Evolutionary conservation across 1,140 invertebrate species (phyloP).

Genomic region (Hycleus cichorii): DNA sequence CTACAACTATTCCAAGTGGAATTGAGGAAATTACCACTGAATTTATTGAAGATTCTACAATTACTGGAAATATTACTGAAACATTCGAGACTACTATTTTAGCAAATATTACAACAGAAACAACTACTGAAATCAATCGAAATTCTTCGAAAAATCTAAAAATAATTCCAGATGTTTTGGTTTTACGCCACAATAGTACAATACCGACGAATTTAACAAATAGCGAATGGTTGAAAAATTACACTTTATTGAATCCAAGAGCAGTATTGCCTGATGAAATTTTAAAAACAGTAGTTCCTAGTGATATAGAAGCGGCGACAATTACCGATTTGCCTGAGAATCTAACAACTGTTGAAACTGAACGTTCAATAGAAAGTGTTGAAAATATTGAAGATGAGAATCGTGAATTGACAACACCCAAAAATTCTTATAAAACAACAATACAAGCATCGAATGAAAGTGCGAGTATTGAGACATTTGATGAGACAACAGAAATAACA

Average conservation of each 20-base stretch:
- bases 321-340: neutral
- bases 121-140: neutral
- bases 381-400: neutral
- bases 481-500: slow-evolving; percentile 27
- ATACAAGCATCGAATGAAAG: slow-evolving; percentile 5
- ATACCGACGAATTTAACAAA: slow-evolving; percentile 15
- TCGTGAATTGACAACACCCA: neutral
- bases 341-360: neutral
- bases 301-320: slow-evolving; percentile 18
- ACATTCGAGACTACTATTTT: slow-evolving; percentile 4
- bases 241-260: slow-evolving; percentile 19
- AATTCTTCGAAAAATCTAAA: slow-evolving; percentile 13
- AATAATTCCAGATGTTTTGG: slow-evolving; percentile 30
- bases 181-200: slow-evolving; percentile 23
- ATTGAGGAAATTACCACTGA: slow-evolving; percentile 12
- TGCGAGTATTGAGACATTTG: slow-evolving; percentile 25
- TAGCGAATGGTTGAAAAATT: slow-evolving; percentile 26
- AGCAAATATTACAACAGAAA: neutral
- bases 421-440: neutral
- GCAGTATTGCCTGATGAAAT: slow-evolving; percentile 24
- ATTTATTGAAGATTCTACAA: neutral
- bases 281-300: slow-evolving; percentile 22
- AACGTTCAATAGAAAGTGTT: slow-evolving; percentile 1
- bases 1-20: slow-evolving; percentile 11
- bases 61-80: slow-evolving; percentile 12